A percentile compares a stretch with the other conserved stretches of the same genome.
These are phyloP conservation scores for Salvelinus namaycush DNA, from an alignment of 2,113 vertebrate species.

Conservation along the genomic window DNA sequence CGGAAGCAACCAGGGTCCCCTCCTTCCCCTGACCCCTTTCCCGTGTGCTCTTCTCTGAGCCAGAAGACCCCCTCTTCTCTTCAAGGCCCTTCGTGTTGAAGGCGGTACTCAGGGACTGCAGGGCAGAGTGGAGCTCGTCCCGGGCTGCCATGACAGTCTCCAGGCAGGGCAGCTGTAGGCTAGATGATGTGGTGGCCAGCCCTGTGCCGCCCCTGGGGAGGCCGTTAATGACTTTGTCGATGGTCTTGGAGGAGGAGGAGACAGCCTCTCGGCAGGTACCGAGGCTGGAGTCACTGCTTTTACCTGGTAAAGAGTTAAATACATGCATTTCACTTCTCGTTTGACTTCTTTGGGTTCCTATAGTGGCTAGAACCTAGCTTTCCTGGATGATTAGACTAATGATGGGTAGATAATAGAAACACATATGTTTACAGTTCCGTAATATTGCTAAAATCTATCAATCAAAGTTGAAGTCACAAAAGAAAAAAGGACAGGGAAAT, in stretches of 20 bases:
- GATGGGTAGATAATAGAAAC: too few relatives aligned
- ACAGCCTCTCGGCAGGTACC: slow-evolving; percentile 53
- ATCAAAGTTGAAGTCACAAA: too few relatives aligned
- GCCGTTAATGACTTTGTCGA: slow-evolving; percentile 62
- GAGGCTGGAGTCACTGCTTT: slow-evolving; percentile 42
- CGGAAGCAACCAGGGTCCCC: background rate
- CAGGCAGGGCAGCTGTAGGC: slow-evolving; percentile 48
- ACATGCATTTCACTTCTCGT: too few relatives aligned
- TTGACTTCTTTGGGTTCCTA: too few relatives aligned
- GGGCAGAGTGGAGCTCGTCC: slow-evolving; percentile 70
- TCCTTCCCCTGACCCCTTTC: slow-evolving; percentile 28
- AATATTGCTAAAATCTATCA: too few relatives aligned
- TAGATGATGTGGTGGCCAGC: background rate
- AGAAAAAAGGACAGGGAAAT: too few relatives aligned
- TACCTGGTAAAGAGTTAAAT: slow-evolving; percentile 42
- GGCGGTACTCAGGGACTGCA: slow-evolving; percentile 68
- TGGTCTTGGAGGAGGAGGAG: slow-evolving; percentile 63
- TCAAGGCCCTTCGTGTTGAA: slow-evolving; percentile 40
- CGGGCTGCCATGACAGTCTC: slow-evolving; percentile 46
- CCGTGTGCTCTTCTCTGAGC: slow-evolving; percentile 32
- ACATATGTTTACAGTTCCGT: too few relatives aligned
- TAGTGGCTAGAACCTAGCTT: too few relatives aligned
- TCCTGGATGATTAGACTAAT: too few relatives aligned
- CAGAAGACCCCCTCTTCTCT: slow-evolving; percentile 9
- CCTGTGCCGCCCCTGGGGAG: slow-evolving; percentile 29